A percentile compares a stretch with the other conserved stretches of the same genome.
Evolutionary conservation across 2,113 vertebrate species (phyloP).

Genomic region (Pardalotus punctatus): DNA sequence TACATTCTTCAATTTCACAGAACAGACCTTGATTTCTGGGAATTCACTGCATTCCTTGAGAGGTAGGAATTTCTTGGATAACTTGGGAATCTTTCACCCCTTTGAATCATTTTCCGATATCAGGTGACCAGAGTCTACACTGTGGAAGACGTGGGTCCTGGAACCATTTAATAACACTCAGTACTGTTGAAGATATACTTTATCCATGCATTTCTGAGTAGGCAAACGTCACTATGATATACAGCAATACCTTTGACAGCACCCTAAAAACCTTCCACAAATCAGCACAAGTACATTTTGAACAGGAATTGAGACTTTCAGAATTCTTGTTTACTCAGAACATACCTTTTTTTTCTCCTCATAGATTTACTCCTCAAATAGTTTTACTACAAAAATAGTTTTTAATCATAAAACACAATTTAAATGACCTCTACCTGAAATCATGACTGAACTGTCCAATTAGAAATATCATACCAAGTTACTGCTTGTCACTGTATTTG

Average conservation of each 20-base stretch:
- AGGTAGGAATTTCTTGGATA: constrained; percentile 44
- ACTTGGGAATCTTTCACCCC: constrained; percentile 1
- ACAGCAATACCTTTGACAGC: not conserved
- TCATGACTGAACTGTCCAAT: not conserved
- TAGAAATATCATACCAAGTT: not conserved
- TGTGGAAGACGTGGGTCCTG: not conserved
- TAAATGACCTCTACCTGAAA: not conserved
- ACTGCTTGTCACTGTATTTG: not conserved
- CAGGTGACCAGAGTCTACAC: not conserved
- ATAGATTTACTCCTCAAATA: not conserved
- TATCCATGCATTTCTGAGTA: not conserved
- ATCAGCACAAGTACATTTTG: not conserved
- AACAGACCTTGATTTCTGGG: constrained; percentile 51
- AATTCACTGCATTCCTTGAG: constrained; percentile 60
- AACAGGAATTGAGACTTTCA: not conserved
- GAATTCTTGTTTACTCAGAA: not conserved
- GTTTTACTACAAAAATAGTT: not conserved
- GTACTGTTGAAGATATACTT: constrained; percentile 13
- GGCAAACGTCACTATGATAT: not conserved
- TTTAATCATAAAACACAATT: not conserved
- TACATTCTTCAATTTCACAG: constrained; percentile 64
- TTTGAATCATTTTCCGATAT: constrained; percentile 1
- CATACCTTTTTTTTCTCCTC: not conserved
- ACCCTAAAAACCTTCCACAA: not conserved
- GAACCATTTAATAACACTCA: not conserved